These are phyloP conservation scores for Numida meleagris DNA, from an alignment of 2,113 vertebrate species.

Conservation along the genomic window DNA sequence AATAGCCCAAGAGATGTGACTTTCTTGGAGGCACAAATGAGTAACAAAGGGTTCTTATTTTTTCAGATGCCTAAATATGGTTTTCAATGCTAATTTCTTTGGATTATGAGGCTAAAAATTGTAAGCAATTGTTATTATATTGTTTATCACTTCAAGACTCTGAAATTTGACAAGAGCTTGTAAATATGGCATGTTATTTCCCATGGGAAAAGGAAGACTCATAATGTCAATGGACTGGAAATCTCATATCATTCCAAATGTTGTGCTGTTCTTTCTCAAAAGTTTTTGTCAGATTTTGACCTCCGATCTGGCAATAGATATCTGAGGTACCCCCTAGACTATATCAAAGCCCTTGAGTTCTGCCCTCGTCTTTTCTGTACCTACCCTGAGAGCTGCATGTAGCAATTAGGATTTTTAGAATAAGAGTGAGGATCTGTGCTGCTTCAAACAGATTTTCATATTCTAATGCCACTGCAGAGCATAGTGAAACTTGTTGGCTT, in stretches of 20 bases:
- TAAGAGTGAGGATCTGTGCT: neutral
- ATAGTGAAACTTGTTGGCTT: neutral
- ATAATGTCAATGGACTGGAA: neutral
- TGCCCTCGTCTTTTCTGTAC: neutral
- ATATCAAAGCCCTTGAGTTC: neutral
- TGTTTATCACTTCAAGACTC: neutral
- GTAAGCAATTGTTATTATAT: neutral
- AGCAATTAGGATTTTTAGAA: neutral
- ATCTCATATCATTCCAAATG: neutral
- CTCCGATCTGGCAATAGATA: neutral
- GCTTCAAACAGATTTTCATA: neutral
- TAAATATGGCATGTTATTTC: neutral
- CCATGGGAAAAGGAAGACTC: neutral
- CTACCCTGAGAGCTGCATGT: neutral
- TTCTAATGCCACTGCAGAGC: neutral
- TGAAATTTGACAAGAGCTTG: neutral
- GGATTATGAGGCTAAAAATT: neutral
- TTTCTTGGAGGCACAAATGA: neutral
- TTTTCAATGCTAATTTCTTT: neutral
- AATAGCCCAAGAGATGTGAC: accelerated
- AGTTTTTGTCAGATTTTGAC: neutral
- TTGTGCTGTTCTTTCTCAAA: neutral
- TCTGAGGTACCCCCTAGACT: neutral
- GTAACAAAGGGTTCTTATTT: neutral
- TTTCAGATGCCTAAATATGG: neutral